phyloP scores from a whole-genome alignment of 2,888 invertebrate species.

The Tipula helvola region DNA sequence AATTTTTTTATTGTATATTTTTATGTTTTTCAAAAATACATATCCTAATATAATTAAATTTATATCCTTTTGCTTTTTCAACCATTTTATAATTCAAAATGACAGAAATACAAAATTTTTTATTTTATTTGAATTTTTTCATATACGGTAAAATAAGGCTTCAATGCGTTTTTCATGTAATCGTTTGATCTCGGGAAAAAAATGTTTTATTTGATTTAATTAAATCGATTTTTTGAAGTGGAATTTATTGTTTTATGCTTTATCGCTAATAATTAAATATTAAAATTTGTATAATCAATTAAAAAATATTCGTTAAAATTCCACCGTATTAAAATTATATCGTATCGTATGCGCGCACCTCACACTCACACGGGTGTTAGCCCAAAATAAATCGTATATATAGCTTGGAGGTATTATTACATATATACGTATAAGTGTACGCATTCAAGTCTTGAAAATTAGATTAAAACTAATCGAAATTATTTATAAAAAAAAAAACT shows the following conservation, averaged over 20 bases:
- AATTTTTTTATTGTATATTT: neutral
- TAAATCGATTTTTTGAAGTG: neutral
- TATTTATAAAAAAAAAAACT: neutral
- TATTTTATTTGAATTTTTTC: neutral
- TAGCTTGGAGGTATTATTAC: neutral
- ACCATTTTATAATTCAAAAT: constrained; percentile 8
- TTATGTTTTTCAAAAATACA: neutral
- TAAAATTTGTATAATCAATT: neutral
- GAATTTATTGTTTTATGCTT: neutral
- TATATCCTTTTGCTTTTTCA: constrained; percentile 12
- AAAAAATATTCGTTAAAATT: neutral
- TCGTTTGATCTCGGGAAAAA: neutral
- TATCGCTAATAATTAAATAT: neutral
- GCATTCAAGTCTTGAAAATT: neutral
- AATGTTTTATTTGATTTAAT: neutral
- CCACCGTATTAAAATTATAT: neutral
- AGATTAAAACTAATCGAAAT: constrained; percentile 4
- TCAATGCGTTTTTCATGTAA: constrained; percentile 7
- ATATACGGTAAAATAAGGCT: neutral
- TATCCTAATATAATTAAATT: constrained; percentile 14
- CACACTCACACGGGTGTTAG: neutral
- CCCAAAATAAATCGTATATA: neutral
- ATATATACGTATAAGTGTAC: neutral
- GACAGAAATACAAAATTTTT: neutral
- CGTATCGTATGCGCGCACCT: neutral